phyloP scores from a whole-genome alignment of 2,888 invertebrate species.

The Leuctra nigra region DNA sequence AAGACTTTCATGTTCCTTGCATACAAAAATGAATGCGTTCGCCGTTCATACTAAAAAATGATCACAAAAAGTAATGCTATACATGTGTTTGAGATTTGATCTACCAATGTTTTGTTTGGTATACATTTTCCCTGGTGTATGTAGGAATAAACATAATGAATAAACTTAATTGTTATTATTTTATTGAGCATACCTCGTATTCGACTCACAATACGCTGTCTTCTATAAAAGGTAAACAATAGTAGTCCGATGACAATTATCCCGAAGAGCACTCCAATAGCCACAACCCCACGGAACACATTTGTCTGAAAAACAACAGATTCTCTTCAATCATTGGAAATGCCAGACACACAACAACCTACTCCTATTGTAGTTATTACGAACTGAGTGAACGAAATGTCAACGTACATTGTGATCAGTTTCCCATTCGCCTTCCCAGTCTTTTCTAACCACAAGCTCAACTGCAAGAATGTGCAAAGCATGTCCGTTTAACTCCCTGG shows the following conservation, averaged over 20 bases:
- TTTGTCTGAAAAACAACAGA: slow-evolving; percentile 29
- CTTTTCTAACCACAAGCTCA: slow-evolving; percentile 52
- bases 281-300: slow-evolving; percentile 29
- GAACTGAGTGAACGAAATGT: too few relatives aligned
- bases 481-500: slow-evolving; percentile 48
- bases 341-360: neutral
- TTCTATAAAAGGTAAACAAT: slow-evolving; percentile 23
- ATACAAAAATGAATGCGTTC: too few relatives aligned
- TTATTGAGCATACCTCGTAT: slow-evolving; percentile 28
- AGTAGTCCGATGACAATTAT: slow-evolving; percentile 27
- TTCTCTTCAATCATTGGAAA: neutral
- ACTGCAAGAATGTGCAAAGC: slow-evolving; percentile 50
- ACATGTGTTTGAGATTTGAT: too few relatives aligned
- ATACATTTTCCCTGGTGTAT: too few relatives aligned
- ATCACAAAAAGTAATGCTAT: too few relatives aligned
- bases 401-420: slow-evolving; percentile 40
- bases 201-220: slow-evolving; percentile 18
- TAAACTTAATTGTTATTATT: too few relatives aligned
- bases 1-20: too few relatives aligned
- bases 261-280: slow-evolving; percentile 29
- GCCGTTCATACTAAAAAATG: too few relatives aligned
- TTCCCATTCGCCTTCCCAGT: slow-evolving; percentile 40
- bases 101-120: too few relatives aligned
- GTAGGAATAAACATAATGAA: too few relatives aligned
- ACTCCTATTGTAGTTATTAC: neutral